A percentile compares a stretch with the other conserved stretches of the same genome.
These are phyloP conservation scores for Anguilla anguilla DNA, from an alignment of 2,797 vertebrate species.

Conservation along the genomic window DNA sequence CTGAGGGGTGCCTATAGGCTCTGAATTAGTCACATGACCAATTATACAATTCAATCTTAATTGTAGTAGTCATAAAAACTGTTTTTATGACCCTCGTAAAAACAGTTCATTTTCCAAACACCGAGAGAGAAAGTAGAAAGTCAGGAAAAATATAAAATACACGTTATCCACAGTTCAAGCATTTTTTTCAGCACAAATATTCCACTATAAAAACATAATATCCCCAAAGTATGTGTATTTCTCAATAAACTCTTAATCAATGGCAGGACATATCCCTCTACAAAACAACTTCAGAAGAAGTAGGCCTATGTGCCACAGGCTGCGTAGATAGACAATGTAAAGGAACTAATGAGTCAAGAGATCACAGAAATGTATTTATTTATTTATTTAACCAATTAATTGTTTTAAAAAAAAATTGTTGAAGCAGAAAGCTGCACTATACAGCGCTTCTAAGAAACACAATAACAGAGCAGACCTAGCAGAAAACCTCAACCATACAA, in stretches of 20 bases:
- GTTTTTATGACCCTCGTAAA: neutral
- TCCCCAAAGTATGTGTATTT: neutral
- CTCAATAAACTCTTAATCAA: neutral
- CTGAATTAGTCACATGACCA: too few species aligned
- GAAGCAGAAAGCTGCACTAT: neutral
- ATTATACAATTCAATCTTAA: too few species aligned
- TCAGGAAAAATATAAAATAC: neutral
- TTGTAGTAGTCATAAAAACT: too few species aligned
- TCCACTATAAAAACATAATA: neutral
- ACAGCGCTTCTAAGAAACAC: neutral
- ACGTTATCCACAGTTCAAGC: neutral
- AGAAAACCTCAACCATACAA: neutral
- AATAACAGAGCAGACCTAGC: neutral
- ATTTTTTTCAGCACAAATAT: neutral
- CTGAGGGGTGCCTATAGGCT: too few species aligned
- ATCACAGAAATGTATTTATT: neutral
- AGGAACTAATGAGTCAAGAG: neutral
- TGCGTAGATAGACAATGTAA: neutral
- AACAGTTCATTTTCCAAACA: neutral
- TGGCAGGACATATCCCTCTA: neutral
- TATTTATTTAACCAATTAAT: neutral
- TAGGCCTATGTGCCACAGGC: neutral
- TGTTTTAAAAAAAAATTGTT: neutral
- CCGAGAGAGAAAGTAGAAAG: neutral
- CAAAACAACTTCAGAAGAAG: neutral